Evolutionary conservation across 2,797 vertebrate species (phyloP), one percentile per base, ranked within the genome.

Genomic region (Okamejei kenojei): DNA sequence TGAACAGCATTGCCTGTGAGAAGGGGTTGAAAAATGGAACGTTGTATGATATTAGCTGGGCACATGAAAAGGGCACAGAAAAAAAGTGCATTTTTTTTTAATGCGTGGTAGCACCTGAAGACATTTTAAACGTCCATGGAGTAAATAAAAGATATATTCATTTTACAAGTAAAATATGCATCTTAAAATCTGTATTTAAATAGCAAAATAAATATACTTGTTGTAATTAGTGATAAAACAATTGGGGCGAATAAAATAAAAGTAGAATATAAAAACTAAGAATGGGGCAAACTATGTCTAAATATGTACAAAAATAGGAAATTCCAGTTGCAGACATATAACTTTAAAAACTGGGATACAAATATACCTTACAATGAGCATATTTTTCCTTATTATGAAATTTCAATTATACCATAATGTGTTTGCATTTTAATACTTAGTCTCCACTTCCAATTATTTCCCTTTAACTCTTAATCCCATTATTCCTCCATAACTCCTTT

Each of bases 371-470:
- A 90, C 35, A 7, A 58, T 29, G 15, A 61, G 13, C 29, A 91
- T 38, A 38, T 74, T 91, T 74, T 91, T 6, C 21, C 65, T 35
- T 91, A 54, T 74, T 54, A 74, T 91, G 3, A 74, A 54, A 54
- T 91, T 91, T 74, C 38, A 74, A 91, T 91, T 45, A 74, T 54
- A 5, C 21, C 90, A 91, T 88, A 84, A 84, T 58, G 54, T 84
- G 81, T 61, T 65, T 88, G 84, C 68, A 26, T 96, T 97, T 96
- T 95, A 97, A 97, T 96, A 96, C 96, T 96, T 96, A 23, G 71
- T 96, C 96, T 96, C 96, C 96, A 96, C 96, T 95, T 96, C 95
- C 96, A 96, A 96, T 96, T 96, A 96, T 96, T 97, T 97, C 96
- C 95, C 97, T 97, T 97, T 96, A 96, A 96, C 96, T 96, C 96